Percentiles rank a stretch among this genome's conserved stretches.
phyloP scores from a whole-genome alignment of 2,888 invertebrate species.

The Liopterus haemorrhoidalis region DNA sequence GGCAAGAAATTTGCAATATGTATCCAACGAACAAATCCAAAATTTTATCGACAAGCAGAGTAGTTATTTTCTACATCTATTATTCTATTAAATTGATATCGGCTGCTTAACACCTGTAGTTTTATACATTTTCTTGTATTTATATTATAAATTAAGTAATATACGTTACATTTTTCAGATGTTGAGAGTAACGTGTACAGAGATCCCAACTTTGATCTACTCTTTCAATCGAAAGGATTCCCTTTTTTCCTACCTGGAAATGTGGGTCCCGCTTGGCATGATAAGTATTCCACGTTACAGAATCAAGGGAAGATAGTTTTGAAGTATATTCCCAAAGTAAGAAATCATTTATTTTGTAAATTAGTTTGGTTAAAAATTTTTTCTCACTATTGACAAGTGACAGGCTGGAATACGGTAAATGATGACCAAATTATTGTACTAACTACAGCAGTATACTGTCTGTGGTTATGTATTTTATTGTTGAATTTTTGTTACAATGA shows the following conservation, averaged over 20 bases:
- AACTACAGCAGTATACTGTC: no score
- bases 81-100: no score
- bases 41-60: no score
- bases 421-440: no score
- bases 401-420: conserved; percentile 17
- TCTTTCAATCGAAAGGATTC: conserved; percentile 55
- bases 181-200: conserved; percentile 41
- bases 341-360: conserved; percentile 11
- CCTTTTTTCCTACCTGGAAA: conserved; percentile 65
- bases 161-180: conserved; percentile 30
- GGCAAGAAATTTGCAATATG: no score
- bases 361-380: conserved; percentile 4
- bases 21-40: no score
- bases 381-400: conserved; percentile 32
- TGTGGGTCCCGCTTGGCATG: conserved; percentile 64
- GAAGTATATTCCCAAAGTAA: conserved; percentile 42
- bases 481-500: neutral
- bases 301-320: conserved; percentile 40
- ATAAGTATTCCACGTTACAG: conserved; percentile 52
- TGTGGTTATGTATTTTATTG: conserved; percentile 1
- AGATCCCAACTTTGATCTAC: conserved; percentile 59
- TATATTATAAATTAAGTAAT: conserved; percentile 1
- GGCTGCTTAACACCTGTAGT: no score
- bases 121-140: conserved; percentile 15
- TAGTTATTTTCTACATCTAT: no score